Base-by-base conservation (phyloP, 2,113 vertebrate genomes). In the Blennius ocellaris region DNA sequence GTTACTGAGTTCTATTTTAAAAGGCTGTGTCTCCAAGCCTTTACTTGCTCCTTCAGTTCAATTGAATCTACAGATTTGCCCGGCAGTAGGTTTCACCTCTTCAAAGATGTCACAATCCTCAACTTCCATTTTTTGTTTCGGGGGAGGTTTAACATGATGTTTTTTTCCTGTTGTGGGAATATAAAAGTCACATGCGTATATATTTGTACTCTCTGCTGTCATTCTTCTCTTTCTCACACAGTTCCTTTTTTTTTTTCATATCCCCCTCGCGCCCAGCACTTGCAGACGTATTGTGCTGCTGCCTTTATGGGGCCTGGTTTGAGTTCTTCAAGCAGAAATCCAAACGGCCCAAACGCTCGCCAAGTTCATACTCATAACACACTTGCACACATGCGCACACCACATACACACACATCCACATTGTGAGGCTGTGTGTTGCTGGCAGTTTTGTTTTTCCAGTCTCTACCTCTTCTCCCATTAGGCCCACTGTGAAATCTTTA, bases 261-360 rank as follows among this genome's bases (percentile, higher is more conserved):
- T 30, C 21, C 21, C 21, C 21, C 21, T 30, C 71, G 21, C 82
- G 80, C 66, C 38, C 51, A 61, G 58, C 55, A 56, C 69, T 83
- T 15, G 17, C 70, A 81, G 87, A 86, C 77, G 79, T 69, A 75
- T 78, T 74, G 76, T 36, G 55, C 78, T 36, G 55, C 78, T 86
- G 69, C 66, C 66, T 89, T 82, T 82, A 82, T 80, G 82, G 75
- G 71, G 59, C 61, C 80, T 81, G 76, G 58, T 80, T 81, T 78
- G 81, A 90, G 84, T 84, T 90, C 88, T 88, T 56, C 63, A 88
- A 82, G 83, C 85, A 90, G 84, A 85, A 87, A 85, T 83, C 82
- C 82, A 90, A 91, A 83, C 50, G 50, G 78, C 75, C 78, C 69
- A 59, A 76, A 63, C 5, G 14, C 74, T 78, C 43, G 81, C 86